A percentile compares a stretch with the other conserved stretches of the same genome.
phyloP scores from a whole-genome alignment of 2,797 vertebrate species.

The Falco cherrug region DNA sequence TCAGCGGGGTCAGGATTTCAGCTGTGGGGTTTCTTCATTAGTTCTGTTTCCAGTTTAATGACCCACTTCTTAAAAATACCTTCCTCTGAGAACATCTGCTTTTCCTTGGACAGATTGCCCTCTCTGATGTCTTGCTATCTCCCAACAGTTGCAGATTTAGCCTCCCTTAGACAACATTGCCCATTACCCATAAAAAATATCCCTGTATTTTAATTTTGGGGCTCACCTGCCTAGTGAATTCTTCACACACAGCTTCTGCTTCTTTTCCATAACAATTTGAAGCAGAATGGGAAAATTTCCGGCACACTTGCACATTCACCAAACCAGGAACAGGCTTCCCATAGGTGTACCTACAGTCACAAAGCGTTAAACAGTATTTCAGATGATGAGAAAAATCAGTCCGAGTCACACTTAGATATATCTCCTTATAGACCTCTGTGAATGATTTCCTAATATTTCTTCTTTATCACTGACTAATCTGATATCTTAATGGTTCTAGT shows the following conservation, averaged over 20 bases:
- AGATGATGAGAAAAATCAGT: not conserved
- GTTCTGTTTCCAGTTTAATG: not conserved
- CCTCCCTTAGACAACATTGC: not conserved
- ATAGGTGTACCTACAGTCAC: slow-evolving; percentile 61
- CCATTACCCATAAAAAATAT: not conserved
- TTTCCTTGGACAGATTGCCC: not conserved
- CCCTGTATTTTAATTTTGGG: not conserved
- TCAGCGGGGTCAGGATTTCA: not conserved
- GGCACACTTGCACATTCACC: slow-evolving; percentile 54
- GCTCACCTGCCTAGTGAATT: slow-evolving; percentile 51
- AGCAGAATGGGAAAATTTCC: slow-evolving; percentile 41
- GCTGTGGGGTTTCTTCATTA: not conserved
- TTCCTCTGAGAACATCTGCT: not conserved
- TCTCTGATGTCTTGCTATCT: not conserved
- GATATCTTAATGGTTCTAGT: not conserved
- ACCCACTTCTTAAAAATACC: not conserved
- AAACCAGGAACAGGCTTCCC: slow-evolving; percentile 65
- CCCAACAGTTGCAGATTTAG: not conserved
- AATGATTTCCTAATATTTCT: not conserved
- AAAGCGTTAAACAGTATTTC: not conserved
- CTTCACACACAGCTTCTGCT: slow-evolving; percentile 60
- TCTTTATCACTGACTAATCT: not conserved
- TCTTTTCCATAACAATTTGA: slow-evolving; percentile 40
- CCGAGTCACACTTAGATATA: not conserved
- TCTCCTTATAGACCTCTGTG: not conserved